A percentile compares a stretch with the other conserved stretches of the same genome.
Evolutionary conservation across 2,888 invertebrate species (phyloP).

Genomic region (Itoplectis maculator): DNA sequence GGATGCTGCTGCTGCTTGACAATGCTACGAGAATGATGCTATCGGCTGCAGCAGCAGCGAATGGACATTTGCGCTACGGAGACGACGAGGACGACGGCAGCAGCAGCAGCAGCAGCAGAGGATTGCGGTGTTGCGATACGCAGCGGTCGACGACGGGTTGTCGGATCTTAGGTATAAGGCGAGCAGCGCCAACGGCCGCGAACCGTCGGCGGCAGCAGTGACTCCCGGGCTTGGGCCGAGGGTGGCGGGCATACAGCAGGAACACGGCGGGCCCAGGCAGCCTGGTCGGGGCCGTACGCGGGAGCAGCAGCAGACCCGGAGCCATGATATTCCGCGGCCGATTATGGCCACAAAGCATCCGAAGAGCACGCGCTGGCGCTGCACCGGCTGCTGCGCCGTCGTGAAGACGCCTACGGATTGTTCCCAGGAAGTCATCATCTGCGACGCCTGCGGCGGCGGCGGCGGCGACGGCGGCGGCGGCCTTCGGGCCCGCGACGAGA

Average conservation of each 20-base stretch:
- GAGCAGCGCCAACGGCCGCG: conserved; percentile 34
- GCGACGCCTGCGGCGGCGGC: conserved; percentile 71
- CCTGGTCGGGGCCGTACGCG: conserved; percentile 60
- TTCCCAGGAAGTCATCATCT: conserved; percentile 57
- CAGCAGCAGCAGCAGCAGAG: too few species aligned
- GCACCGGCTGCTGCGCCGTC: conserved; percentile 71
- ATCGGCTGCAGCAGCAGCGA: too few species aligned
- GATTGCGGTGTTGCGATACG: conserved; percentile 25
- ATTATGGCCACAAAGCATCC: conserved; percentile 85
- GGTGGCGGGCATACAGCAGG: conserved; percentile 65
- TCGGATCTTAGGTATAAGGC: conserved; percentile 44
- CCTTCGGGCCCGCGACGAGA: conserved; percentile 43
- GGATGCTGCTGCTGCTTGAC: conserved; percentile 1
- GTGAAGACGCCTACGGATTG: conserved; percentile 54
- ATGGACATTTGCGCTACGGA: conserved; percentile 22
- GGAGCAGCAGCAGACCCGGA: conserved; percentile 83
- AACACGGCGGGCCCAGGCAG: conserved; percentile 45
- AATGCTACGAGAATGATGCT: not conserved
- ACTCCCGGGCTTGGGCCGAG: conserved; percentile 63
- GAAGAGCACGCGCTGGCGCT: conserved; percentile 71
- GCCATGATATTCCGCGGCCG: conserved; percentile 84
- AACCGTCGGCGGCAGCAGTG: conserved; percentile 67
- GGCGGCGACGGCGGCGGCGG: conserved; percentile 72
- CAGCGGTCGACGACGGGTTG: conserved; percentile 59
- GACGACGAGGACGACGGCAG: conserved; percentile 1